Evolutionary conservation across 1,140 invertebrate genomes (phyloP), one percentile per base, ranked within the genome.

Genomic region (Drosophila ironensis): DNA sequence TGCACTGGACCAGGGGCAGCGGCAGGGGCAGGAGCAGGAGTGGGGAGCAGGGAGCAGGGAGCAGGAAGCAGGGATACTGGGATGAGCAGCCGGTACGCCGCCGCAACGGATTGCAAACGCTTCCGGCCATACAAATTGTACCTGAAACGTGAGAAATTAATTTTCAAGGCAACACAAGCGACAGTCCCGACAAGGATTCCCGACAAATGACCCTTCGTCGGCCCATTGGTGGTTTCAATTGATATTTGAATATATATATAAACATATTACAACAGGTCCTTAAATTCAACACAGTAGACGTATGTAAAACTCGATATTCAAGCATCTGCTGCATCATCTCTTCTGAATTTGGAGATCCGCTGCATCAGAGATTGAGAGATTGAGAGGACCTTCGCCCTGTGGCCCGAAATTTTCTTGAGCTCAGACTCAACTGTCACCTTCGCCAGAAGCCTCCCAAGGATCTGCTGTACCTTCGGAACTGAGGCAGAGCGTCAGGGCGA

Each of bases 71-170:
- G 50, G 5, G 9, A 17, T 8, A 14, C 12, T 7, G 14, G 33
- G 5, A 37, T 37, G 20, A 22, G 12, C n/a, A 19, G 6, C 25
- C n/a, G 28, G 19, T 20, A 12, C 37, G 9, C n/a, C 24, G 12
- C 33, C 42, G 17, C 40, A 46, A 16, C 72, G 68, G 59, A 77
- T 74, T 80, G 57, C 74, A 80, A 69, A 60, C 67, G 54, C 71
- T 80, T 80, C 76, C 76, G 76, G 75, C 38, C 71, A 74, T 74
- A 80, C 75, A 80, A 80, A 80, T 80, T 80, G 76, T 71, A 66
- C 48, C 53, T 71, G 75, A 78, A 80, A 80, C 76, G 76, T 80
- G 76, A 80, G 75, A 80, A 80, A 80, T 74, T 80, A 66, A 74
- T 80, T 74, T 80, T 57, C 46, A 59, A 80, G 75, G 51, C 33